These are phyloP conservation scores for Monochamus alternatus DNA, from an alignment of 2,888 invertebrate species.

Conservation along the genomic window DNA sequence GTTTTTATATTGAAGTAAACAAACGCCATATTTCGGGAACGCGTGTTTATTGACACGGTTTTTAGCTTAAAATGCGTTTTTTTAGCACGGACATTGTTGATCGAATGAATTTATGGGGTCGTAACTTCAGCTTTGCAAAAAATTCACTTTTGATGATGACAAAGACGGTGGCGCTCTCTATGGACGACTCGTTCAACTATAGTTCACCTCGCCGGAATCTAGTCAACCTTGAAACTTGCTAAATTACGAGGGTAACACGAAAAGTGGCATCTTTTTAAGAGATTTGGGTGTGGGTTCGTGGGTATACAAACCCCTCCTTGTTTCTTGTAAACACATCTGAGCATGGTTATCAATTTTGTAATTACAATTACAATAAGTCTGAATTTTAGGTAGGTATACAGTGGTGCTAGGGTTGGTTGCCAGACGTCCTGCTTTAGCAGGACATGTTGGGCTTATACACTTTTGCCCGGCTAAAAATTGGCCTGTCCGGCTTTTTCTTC, in stretches of 20 bases:
- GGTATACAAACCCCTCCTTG: too few species aligned
- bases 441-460: too few species aligned
- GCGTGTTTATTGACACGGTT: neutral
- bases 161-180: slow-evolving; percentile 1
- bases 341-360: too few species aligned
- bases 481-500: too few species aligned
- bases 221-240: neutral
- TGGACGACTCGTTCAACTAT: neutral
- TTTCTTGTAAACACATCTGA: too few species aligned
- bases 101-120: neutral
- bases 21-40: slow-evolving; percentile 17
- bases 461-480: too few species aligned
- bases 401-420: too few species aligned
- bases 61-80: slow-evolving; percentile 3
- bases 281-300: too few species aligned
- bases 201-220: neutral
- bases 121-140: slow-evolving; percentile 2
- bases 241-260: neutral
- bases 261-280: neutral
- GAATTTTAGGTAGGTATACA: too few species aligned
- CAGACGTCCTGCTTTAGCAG: too few species aligned
- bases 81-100: neutral
- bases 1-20: slow-evolving; percentile 25
- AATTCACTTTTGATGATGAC: slow-evolving; percentile 24
- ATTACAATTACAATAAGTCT: too few species aligned